phyloP scores from a whole-genome alignment of 2,113 vertebrate genomes.

The Siniperca knerii region DNA sequence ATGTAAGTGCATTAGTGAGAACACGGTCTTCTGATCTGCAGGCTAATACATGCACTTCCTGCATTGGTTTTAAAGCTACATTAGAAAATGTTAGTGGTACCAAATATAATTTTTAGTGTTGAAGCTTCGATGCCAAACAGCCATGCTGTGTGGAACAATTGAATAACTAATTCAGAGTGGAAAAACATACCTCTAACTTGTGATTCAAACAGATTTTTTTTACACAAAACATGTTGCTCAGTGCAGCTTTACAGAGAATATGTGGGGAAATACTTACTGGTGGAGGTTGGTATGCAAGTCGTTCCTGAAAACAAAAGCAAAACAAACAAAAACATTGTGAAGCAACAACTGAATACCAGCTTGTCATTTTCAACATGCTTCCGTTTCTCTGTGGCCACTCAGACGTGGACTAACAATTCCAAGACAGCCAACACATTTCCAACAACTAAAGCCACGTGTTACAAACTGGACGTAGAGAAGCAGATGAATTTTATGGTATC shows the following conservation, averaged over 20 bases:
- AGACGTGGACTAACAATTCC: too few species aligned
- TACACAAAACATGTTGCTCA: background rate
- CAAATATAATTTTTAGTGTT: background rate
- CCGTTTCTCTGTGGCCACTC: too few species aligned
- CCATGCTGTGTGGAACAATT: too few species aligned
- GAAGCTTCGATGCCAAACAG: background rate
- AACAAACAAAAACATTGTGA: too few species aligned
- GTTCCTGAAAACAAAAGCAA: slow-evolving; percentile 72
- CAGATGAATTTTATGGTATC: too few species aligned
- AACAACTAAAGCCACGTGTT: too few species aligned
- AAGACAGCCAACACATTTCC: too few species aligned
- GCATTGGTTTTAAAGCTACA: background rate
- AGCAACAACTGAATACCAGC: background rate
- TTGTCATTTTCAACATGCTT: background rate
- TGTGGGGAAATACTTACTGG: slow-evolving; percentile 70
- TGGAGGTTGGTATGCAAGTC: slow-evolving; percentile 80
- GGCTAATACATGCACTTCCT: too few species aligned
- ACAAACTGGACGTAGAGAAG: background rate
- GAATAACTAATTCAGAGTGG: too few species aligned
- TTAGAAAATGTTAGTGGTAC: background rate
- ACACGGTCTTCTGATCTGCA: too few species aligned
- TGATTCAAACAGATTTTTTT: background rate
- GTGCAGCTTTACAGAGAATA: background rate
- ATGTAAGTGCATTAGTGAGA: too few species aligned
- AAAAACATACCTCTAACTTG: background rate